Conservation (phyloP, 2,113 vertebrate species). For the Corythornis cristatus region DNA sequence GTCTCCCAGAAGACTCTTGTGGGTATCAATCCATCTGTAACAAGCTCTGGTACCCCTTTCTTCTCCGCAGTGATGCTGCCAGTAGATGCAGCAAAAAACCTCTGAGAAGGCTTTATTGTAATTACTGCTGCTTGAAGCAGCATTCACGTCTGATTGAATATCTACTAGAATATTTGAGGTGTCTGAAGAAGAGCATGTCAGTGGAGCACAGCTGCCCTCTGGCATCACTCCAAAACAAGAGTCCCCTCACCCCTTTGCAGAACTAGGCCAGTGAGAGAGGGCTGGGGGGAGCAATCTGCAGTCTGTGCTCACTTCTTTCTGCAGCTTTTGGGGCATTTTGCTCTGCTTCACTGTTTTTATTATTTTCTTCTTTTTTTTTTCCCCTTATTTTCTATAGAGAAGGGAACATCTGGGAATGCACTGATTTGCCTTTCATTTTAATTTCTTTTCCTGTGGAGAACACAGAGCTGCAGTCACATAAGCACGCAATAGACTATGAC, state of each 20-base stretch:
- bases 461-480: background rate
- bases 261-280: background rate
- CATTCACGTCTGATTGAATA: constrained; percentile 21
- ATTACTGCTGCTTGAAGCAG: constrained; percentile 39
- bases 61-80: constrained; percentile 9
- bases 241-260: constrained; percentile 2
- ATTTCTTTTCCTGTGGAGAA: background rate
- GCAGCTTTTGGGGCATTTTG: constrained; percentile 67
- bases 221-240: background rate
- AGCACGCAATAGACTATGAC: background rate
- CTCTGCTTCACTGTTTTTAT: background rate
- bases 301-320: constrained; percentile 48
- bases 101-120: constrained; percentile 5
- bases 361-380: no score
- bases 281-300: background rate
- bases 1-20: background rate
- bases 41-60: constrained; percentile 3
- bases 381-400: background rate
- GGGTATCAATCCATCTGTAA: background rate
- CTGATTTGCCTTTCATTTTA: background rate
- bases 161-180: constrained; percentile 11
- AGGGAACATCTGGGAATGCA: constrained; percentile 32
- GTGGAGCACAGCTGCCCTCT: background rate
- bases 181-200: background rate
- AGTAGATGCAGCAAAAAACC: constrained; percentile 9